These are phyloP conservation scores for Indri indri DNA, from an alignment of 2,113 vertebrate genomes.

Conservation along the genomic window DNA sequence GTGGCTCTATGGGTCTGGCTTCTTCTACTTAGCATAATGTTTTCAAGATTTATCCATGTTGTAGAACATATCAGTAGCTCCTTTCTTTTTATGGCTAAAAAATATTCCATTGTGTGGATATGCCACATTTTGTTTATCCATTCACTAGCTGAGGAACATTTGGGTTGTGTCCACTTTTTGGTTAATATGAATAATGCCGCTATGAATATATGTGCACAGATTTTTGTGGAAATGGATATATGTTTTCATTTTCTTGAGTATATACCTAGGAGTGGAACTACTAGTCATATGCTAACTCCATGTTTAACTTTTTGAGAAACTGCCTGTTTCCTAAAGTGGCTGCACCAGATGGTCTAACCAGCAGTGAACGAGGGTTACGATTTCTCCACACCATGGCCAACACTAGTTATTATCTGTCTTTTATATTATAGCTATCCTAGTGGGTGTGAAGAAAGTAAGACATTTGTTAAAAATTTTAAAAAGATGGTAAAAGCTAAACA, in stretches of 20 bases:
- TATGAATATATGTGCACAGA: too few species aligned
- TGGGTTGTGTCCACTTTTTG: background rate
- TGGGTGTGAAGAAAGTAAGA: too few species aligned
- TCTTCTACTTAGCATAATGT: background rate
- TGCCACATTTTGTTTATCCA: background rate
- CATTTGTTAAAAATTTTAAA: background rate
- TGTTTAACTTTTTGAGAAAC: background rate
- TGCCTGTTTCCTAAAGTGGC: background rate
- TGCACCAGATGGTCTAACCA: too few species aligned
- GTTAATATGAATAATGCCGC: background rate
- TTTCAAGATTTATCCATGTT: background rate
- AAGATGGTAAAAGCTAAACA: background rate
- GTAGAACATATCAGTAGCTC: background rate
- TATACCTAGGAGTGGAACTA: background rate
- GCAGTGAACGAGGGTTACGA: background rate
- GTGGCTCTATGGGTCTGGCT: background rate
- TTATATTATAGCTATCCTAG: background rate
- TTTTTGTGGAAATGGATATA: background rate
- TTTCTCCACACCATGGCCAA: background rate
- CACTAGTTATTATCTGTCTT: background rate
- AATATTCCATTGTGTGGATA: background rate
- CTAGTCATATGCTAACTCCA: background rate
- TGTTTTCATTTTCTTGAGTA: background rate
- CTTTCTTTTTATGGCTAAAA: background rate
- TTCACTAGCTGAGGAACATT: background rate